Base-by-base conservation (phyloP, 2,797 vertebrate genomes). In the Diglossa cyanea region DNA sequence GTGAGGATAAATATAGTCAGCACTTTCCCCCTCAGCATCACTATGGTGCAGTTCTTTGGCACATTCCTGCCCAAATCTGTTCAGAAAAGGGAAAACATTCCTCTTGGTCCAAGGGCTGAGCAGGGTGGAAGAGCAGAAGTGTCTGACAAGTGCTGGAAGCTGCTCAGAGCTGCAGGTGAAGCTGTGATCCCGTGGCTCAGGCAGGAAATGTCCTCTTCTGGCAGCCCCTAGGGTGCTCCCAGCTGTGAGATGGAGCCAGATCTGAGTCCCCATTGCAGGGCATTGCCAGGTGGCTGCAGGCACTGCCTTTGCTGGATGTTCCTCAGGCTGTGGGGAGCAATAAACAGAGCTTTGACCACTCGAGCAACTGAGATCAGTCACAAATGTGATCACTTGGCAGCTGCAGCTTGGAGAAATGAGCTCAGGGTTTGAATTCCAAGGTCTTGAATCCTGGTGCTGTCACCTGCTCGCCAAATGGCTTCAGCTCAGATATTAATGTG, bases 1-100 rank as follows among this genome's bases (percentile, higher is more conserved):
- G 61, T 25, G 72, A 5, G 51, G 86, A 87, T 93, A 91, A 86
- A 91, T 89, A 71, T 28, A 86, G 73, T 71, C 73, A 40, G 48
- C 11, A 0, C 63, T 55, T 10, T 35, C 45, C 51, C 7, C 31
- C 13, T 39, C 63, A 28, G 40, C 60, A 37, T 30, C 35, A 31
- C 67, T 73, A 2, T 1, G 2, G 23, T 44, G 45, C 30, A 19
- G 72, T 31, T 89, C 47, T 33, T 94, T 95, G 76, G 70, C 86
- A 53, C 4, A 6, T 58, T 61, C 68, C 58, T 79, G 35, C 6
- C 50, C 45, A 65, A 72, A 88, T 74, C 81, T 93, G 61, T 68
- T 93, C 78, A 77, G 81, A 68, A n/a, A 61, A 61, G 65, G 55
- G 31, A 72, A 90, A 78, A 60, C 53, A 90, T 78, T 71, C 23